A percentile compares a stretch with the other conserved stretches of the same genome.
These are phyloP conservation scores for Danio albolineatus DNA, from an alignment of 2,797 vertebrate genomes.

Conservation along the genomic window DNA sequence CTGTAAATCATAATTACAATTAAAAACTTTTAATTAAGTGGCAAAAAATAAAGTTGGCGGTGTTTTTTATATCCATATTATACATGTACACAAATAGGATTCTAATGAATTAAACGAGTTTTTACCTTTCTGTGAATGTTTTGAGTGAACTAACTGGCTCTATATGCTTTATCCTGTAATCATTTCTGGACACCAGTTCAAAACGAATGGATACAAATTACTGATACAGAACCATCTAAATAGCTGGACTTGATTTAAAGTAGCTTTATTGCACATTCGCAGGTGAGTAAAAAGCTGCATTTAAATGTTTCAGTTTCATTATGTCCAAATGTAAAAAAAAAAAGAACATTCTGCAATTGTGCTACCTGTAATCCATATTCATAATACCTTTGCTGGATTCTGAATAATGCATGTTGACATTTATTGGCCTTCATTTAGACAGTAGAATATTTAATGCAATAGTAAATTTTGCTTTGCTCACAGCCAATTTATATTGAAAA, in stretches of 20 bases:
- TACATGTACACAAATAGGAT: too few relatives aligned
- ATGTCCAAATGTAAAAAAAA: neutral
- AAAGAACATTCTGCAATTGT: conserved; percentile 10
- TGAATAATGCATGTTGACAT: conserved; percentile 41
- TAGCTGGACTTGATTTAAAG: neutral
- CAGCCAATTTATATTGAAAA: conserved; percentile 25
- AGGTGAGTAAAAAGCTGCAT: neutral
- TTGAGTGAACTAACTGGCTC: too few relatives aligned
- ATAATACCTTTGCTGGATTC: conserved; percentile 35
- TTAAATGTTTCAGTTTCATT: neutral
- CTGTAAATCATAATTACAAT: too few relatives aligned
- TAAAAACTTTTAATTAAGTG: too few relatives aligned
- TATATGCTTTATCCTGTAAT: too few relatives aligned
- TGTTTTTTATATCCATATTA: too few relatives aligned
- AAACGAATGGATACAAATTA: too few relatives aligned
- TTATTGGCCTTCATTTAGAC: conserved; percentile 36
- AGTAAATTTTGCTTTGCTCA: conserved; percentile 23
- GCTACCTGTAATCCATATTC: conserved; percentile 25
- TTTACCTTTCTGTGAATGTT: too few relatives aligned
- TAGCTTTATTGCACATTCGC: neutral
- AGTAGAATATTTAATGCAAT: conserved; percentile 25
- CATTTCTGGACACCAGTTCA: neutral
- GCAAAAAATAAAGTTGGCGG: too few relatives aligned
- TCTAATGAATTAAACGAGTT: too few relatives aligned
- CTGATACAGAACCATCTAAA: too few relatives aligned